A percentile compares a stretch with the other conserved stretches of the same genome.
Evolutionary conservation across 2,888 invertebrate species (phyloP).

Genomic region (Conops quadrifasciatus): DNA sequence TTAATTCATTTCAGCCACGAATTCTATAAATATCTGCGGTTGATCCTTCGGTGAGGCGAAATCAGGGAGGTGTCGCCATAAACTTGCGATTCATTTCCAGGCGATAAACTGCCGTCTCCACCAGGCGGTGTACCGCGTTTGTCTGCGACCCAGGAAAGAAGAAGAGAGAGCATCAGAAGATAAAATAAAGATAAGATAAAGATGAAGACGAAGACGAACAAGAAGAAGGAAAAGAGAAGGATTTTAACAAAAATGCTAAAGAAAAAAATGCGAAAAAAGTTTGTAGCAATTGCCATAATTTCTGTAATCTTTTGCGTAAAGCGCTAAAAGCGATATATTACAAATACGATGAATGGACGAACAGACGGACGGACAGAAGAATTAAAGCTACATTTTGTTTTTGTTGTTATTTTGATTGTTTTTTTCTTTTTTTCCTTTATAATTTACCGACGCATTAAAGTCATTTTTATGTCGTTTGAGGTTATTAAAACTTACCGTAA

Average conservation of each 20-base stretch:
- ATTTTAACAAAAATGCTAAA: neutral
- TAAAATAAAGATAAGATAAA: neutral
- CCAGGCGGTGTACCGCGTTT: slow-evolving; percentile 39
- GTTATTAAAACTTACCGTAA: slow-evolving; percentile 43
- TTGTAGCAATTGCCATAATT: slow-evolving; percentile 5
- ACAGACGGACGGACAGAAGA: too few relatives aligned
- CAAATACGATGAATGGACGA: too few relatives aligned
- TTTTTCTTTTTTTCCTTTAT: too few relatives aligned
- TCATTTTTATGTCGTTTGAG: neutral
- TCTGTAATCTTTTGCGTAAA: neutral
- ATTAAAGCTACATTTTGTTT: too few relatives aligned
- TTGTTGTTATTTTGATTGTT: too few relatives aligned
- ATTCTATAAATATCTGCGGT: slow-evolving; percentile 52
- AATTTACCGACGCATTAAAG: too few relatives aligned
- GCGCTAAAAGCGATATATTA: neutral
- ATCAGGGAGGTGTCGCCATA: slow-evolving; percentile 58
- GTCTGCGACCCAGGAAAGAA: slow-evolving; percentile 3
- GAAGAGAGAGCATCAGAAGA: slow-evolving; percentile 4
- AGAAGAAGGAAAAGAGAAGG: slow-evolving; percentile 14
- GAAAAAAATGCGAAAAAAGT: slow-evolving; percentile 38
- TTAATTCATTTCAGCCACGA: slow-evolving; percentile 3
- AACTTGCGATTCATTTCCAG: slow-evolving; percentile 56
- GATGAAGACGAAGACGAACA: slow-evolving; percentile 24
- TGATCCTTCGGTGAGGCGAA: slow-evolving; percentile 56
- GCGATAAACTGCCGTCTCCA: slow-evolving; percentile 50